Conservation (phyloP, 1,140 invertebrate genomes). For the Battus philenor region DNA sequence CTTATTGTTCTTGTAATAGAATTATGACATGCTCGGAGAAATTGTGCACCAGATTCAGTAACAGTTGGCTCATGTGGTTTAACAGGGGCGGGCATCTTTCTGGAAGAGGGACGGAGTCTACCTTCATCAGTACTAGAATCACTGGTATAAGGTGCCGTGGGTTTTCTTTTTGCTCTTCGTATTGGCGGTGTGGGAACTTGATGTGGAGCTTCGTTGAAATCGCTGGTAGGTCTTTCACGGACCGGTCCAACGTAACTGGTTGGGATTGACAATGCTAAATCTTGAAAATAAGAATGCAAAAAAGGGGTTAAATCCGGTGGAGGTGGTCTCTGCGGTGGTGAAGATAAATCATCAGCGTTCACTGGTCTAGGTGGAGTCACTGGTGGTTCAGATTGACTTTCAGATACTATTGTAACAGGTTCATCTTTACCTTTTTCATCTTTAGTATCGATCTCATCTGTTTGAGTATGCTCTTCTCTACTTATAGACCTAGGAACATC, state of each 20-base stretch:
- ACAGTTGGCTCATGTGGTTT: slow-evolving; percentile 76
- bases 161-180: slow-evolving; percentile 56
- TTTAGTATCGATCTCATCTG: slow-evolving; percentile 33
- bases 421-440: slow-evolving; percentile 15
- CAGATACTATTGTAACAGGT: slow-evolving; percentile 2
- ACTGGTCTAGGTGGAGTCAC: slow-evolving; percentile 43
- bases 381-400: slow-evolving; percentile 12
- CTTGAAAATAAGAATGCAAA: slow-evolving; percentile 77
- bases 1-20: slow-evolving; percentile 79
- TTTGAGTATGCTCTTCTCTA: slow-evolving; percentile 69
- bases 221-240: slow-evolving; percentile 51
- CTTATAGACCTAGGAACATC: slow-evolving; percentile 42
- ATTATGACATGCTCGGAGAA: slow-evolving; percentile 79
- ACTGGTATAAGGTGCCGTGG: slow-evolving; percentile 37
- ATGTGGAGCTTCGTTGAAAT: slow-evolving; percentile 47
- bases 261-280: slow-evolving; percentile 51
- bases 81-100: slow-evolving; percentile 51
- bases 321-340: slow-evolving; percentile 76
- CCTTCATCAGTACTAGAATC: slow-evolving; percentile 75
- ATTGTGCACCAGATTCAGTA: slow-evolving; percentile 79
- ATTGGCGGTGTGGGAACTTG: slow-evolving; percentile 50
- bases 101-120: slow-evolving; percentile 58
- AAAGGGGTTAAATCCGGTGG: slow-evolving; percentile 72
- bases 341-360: slow-evolving; percentile 35
- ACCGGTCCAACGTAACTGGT: slow-evolving; percentile 64